phyloP scores from a whole-genome alignment of 2,888 invertebrate species.

The Galerucella calmariensis region DNA sequence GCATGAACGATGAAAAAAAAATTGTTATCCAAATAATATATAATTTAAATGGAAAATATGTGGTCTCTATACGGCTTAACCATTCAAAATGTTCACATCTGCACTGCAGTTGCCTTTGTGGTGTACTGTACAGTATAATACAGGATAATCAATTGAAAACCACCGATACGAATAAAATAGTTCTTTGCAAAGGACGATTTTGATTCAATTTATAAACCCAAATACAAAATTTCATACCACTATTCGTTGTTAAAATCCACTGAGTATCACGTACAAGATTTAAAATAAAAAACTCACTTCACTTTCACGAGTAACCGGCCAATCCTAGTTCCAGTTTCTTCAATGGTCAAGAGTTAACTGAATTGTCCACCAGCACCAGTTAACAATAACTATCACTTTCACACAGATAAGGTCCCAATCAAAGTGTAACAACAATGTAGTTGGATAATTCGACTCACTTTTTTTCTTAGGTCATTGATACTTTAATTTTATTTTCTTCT shows the following conservation, averaged over 20 bases:
- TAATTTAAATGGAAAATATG: not conserved
- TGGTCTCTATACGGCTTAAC: not conserved
- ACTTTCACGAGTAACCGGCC: conserved; percentile 34
- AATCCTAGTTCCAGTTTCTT: conserved; percentile 26
- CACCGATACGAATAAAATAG: too few species aligned
- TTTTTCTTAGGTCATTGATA: conserved; percentile 28
- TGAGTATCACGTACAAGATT: conserved; percentile 1
- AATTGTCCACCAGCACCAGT: conserved; percentile 7
- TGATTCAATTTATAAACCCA: conserved; percentile 11
- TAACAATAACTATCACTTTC: conserved; percentile 40
- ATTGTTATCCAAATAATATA: too few species aligned
- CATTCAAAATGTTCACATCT: not conserved
- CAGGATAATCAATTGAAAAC: too few species aligned
- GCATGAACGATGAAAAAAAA: not conserved
- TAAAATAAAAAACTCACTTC: conserved; percentile 34
- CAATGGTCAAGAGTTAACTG: conserved; percentile 34
- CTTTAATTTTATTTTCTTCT: conserved; percentile 15
- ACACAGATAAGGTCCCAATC: conserved; percentile 27
- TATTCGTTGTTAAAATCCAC: conserved; percentile 26
- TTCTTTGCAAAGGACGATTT: too few species aligned
- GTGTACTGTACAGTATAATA: too few species aligned
- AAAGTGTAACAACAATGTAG: conserved; percentile 31
- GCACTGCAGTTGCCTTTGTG: not conserved
- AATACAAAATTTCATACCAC: conserved; percentile 22
- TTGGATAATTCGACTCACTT: conserved; percentile 40